Evolutionary conservation across 2,888 invertebrate species (phyloP).

Genomic region (Ptycholaimellus sp.): DNA sequence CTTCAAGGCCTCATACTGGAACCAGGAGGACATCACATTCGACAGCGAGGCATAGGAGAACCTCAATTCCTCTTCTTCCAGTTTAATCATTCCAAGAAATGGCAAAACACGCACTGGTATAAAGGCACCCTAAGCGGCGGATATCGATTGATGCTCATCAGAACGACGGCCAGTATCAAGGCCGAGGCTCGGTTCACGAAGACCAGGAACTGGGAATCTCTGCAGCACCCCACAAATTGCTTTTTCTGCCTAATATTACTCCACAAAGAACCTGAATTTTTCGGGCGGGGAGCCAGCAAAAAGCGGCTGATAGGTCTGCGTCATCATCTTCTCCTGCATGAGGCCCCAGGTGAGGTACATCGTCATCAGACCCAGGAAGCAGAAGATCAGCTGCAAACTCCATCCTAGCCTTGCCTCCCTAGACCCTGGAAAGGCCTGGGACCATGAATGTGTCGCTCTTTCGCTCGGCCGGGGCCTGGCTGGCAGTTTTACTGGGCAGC

Average conservation of each 20-base stretch:
- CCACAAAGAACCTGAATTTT: constrained; percentile 27
- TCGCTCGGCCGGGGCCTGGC: constrained; percentile 3
- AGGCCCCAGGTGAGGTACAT: constrained; percentile 65
- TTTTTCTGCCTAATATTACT: constrained; percentile 2
- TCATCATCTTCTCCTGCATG: constrained; percentile 93
- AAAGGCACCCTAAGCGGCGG: constrained; percentile 5
- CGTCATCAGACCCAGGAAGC: constrained; percentile 62
- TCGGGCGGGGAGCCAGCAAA: no score
- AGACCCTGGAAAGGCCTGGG: no score
- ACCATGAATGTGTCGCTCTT: no score
- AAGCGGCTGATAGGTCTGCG: constrained; percentile 31
- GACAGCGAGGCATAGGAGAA: constrained; percentile 85
- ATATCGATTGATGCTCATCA: constrained; percentile 37
- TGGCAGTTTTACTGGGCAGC: background rate
- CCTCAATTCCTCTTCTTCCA: no score
- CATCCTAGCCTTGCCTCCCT: no score
- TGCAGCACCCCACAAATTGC: constrained; percentile 39
- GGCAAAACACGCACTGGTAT: constrained; percentile 2
- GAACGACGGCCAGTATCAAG: constrained; percentile 43
- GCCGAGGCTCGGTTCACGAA: constrained; percentile 78
- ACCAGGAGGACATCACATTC: constrained; percentile 95
- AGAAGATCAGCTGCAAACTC: constrained; percentile 39
- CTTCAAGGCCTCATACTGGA: constrained; percentile 94
- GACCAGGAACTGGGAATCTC: constrained; percentile 84
- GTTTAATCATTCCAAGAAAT: background rate